A percentile compares a stretch with the other conserved stretches of the same genome.
Evolutionary conservation across 1,140 invertebrate genomes (phyloP).

Genomic region (Drosophila fuyamai): DNA sequence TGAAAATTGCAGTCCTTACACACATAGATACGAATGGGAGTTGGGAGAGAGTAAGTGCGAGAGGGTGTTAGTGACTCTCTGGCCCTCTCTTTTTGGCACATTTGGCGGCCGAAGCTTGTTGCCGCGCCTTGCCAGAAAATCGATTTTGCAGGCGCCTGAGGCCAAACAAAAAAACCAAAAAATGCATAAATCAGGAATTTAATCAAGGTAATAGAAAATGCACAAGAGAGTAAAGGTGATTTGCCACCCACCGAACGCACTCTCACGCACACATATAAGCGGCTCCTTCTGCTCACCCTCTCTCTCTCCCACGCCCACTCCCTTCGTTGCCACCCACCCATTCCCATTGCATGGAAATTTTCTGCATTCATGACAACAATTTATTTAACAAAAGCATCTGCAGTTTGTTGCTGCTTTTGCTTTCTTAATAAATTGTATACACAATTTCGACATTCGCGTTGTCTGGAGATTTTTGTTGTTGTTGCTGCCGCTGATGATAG

Average conservation of each 20-base stretch:
- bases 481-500: constrained; percentile 41
- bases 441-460: constrained; percentile 70
- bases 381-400: constrained; percentile 65
- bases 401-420: constrained; percentile 47
- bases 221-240: constrained; percentile 5
- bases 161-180: constrained; percentile 39
- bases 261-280: constrained; percentile 29
- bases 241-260: constrained; percentile 33
- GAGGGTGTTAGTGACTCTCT: constrained; percentile 41
- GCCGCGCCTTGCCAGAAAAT: constrained; percentile 80
- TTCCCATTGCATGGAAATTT: constrained; percentile 33
- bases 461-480: constrained; percentile 31
- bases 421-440: constrained; percentile 74
- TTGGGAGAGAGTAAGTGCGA: constrained; percentile 38
- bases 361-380: constrained; percentile 59
- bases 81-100: constrained; percentile 49
- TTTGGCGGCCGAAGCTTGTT: constrained; percentile 67
- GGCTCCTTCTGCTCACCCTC: constrained; percentile 23
- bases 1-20: constrained; percentile 72
- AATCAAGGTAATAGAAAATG: constrained; percentile 53
- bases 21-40: constrained; percentile 23
- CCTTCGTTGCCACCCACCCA: constrained; percentile 30
- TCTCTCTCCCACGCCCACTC: constrained; percentile 8
- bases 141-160: constrained; percentile 65
- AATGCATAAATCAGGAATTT: constrained; percentile 71